Evolutionary conservation across 2,797 vertebrate species (phyloP).

Genomic region (Poecilia gillii): DNA sequence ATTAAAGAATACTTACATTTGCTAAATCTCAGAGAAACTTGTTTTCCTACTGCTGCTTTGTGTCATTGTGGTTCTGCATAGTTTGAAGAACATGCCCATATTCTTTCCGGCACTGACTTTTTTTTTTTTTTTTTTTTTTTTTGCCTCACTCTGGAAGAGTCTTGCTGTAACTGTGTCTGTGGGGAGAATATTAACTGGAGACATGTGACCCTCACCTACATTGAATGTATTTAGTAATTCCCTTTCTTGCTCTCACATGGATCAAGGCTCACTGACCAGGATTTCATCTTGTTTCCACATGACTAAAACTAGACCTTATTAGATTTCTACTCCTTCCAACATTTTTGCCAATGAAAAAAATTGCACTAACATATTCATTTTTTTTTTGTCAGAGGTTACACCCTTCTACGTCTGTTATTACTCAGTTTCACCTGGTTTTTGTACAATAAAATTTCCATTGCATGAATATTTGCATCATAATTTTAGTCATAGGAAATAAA

Average conservation of each 20-base stretch:
- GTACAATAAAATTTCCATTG: not conserved
- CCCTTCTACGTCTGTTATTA: not conserved
- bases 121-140: not conserved
- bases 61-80: not conserved
- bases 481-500: not conserved
- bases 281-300: not conserved
- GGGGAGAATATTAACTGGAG: not conserved
- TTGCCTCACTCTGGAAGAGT: not conserved
- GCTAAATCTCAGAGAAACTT: not conserved
- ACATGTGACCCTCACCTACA: not conserved
- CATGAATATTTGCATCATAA: not conserved
- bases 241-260: not conserved
- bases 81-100: not conserved
- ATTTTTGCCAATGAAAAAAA: not conserved
- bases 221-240: not conserved
- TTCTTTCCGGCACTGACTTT: not conserved
- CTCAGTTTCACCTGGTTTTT: not conserved
- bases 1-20: not conserved
- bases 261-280: not conserved
- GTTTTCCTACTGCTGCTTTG: not conserved
- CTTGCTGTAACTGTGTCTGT: not conserved
- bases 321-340: not conserved
- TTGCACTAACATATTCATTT: not conserved
- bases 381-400: not conserved
- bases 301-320: not conserved